Evolutionary conservation across 2,888 invertebrate species (phyloP).

Genomic region (Oligia fasciuncula): DNA sequence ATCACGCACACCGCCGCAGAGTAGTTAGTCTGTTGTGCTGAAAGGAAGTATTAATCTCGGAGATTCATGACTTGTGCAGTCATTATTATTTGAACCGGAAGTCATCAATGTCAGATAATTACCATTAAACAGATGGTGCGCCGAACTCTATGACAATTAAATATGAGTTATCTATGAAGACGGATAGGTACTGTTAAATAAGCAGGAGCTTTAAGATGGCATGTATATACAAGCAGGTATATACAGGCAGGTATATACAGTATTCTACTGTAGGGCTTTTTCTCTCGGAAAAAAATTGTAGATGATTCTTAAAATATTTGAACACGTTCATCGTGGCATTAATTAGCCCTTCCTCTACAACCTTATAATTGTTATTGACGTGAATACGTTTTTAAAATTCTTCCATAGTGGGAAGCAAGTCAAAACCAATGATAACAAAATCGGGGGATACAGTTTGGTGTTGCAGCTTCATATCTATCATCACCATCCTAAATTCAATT

Average conservation of each 20-base stretch:
- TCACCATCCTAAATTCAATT: too few species aligned
- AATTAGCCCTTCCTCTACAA: too few species aligned
- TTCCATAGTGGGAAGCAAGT: too few species aligned
- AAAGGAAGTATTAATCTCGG: slow-evolving; percentile 21
- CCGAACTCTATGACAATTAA: not conserved
- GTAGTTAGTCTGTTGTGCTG: not conserved
- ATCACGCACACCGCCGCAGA: not conserved
- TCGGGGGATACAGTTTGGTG: too few species aligned
- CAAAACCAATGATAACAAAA: too few species aligned
- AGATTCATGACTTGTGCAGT: slow-evolving; percentile 6
- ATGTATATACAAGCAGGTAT: too few species aligned
- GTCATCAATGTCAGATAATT: slow-evolving; percentile 18
- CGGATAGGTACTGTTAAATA: too few species aligned
- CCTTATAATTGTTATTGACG: not conserved
- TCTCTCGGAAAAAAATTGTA: not conserved
- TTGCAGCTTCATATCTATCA: too few species aligned
- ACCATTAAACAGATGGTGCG: not conserved
- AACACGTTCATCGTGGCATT: not conserved
- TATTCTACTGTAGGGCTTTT: too few species aligned
- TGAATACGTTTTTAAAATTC: too few species aligned
- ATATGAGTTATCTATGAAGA: slow-evolving; percentile 7
- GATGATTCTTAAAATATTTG: not conserved
- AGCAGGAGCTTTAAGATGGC: too few species aligned
- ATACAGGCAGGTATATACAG: too few species aligned
- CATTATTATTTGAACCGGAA: slow-evolving; percentile 33